These are phyloP conservation scores for Platycercus adscitus DNA, from an alignment of 2,113 vertebrate genomes.

Conservation along the genomic window DNA sequence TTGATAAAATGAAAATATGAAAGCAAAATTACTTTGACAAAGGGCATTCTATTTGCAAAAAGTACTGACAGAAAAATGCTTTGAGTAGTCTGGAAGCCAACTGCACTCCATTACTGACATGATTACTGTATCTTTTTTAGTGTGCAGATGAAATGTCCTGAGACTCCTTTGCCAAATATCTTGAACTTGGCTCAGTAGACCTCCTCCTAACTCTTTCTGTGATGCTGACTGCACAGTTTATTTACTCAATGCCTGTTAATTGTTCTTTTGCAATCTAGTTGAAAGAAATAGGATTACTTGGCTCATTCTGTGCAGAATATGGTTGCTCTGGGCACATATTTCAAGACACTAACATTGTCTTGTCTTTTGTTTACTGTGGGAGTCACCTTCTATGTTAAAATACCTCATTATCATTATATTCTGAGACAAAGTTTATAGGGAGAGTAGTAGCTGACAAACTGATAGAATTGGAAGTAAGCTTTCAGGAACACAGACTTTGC, in stretches of 20 bases:
- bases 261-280: conserved; percentile 27
- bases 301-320: not conserved
- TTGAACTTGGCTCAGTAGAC: not conserved
- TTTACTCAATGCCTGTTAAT: conserved; percentile 25
- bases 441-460: not conserved
- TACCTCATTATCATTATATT: not conserved
- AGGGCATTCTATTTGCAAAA: not conserved
- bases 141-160: not conserved
- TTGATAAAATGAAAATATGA: not conserved
- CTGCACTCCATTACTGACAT: not conserved
- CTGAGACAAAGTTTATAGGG: not conserved
- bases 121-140: not conserved
- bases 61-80: not conserved
- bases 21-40: not conserved
- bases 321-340: not conserved
- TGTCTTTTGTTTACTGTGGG: not conserved
- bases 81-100: not conserved
- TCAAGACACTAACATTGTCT: not conserved
- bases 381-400: conserved; percentile 34
- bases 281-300: conserved; percentile 25
- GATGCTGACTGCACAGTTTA: not conserved
- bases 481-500: not conserved
- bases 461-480: not conserved
- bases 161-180: not conserved
- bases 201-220: not conserved